These are phyloP conservation scores for Achlya flavicornis DNA, from an alignment of 2,888 invertebrate genomes.

Conservation along the genomic window DNA sequence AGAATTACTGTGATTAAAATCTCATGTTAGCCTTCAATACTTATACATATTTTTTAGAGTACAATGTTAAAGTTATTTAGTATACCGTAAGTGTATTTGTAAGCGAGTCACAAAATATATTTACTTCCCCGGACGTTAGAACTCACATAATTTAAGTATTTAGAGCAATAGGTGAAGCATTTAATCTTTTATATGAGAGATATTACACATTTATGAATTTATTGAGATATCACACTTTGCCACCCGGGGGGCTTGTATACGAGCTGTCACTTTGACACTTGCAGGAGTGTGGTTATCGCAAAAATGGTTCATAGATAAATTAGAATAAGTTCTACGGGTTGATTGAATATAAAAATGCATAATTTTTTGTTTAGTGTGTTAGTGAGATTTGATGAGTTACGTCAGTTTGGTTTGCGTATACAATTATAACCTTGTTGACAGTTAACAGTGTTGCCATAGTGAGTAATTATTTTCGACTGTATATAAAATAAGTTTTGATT, in stretches of 20 bases:
- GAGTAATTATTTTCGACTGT: slow-evolving; percentile 79
- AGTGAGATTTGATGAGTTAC: slow-evolving; percentile 65
- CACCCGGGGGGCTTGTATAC: slow-evolving; percentile 33
- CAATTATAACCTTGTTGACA: slow-evolving; percentile 72
- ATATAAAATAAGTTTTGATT: slow-evolving; percentile 77
- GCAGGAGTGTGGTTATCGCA: slow-evolving; percentile 32
- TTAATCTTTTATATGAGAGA: slow-evolving; percentile 78
- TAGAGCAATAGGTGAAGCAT: slow-evolving; percentile 79
- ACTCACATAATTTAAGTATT: slow-evolving; percentile 75
- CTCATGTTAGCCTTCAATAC: slow-evolving; percentile 84
- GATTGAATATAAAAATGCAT: slow-evolving; percentile 38
- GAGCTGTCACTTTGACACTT: slow-evolving; percentile 36
- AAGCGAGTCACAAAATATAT: slow-evolving; percentile 83
- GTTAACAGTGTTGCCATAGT: slow-evolving; percentile 82
- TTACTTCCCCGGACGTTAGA: slow-evolving; percentile 78
- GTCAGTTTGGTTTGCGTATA: slow-evolving; percentile 72
- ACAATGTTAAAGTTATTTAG: slow-evolving; percentile 84
- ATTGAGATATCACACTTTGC: slow-evolving; percentile 51
- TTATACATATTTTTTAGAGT: slow-evolving; percentile 84
- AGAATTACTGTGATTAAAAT: slow-evolving; percentile 83
- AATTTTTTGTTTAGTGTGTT: slow-evolving; percentile 66
- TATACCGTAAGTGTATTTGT: slow-evolving; percentile 75
- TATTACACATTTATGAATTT: slow-evolving; percentile 60
- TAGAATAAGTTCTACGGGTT: slow-evolving; percentile 59
- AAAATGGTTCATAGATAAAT: slow-evolving; percentile 39